phyloP scores from a whole-genome alignment of 2,888 invertebrate genomes.

The Labia minor region DNA sequence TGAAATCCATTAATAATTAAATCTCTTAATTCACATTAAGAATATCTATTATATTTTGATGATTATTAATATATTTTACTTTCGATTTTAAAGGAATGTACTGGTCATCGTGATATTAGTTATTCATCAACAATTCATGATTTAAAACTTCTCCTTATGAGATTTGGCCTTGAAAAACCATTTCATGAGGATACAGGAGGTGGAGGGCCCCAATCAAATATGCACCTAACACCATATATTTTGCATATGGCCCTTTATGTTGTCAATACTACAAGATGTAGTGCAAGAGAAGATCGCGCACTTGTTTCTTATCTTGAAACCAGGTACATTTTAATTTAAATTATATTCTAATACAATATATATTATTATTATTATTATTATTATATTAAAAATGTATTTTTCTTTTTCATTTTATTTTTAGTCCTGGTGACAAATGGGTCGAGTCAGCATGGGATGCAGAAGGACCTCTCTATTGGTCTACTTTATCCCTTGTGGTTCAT shows the following conservation, averaged over 20 bases:
- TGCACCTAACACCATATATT: slow-evolving; percentile 91
- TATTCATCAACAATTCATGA: slow-evolving; percentile 81
- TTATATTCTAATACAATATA: slow-evolving; percentile 14
- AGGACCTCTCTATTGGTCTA: slow-evolving; percentile 79
- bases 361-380: not conserved
- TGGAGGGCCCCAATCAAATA: slow-evolving; percentile 91
- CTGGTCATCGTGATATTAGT: slow-evolving; percentile 52
- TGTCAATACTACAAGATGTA: slow-evolving; percentile 63
- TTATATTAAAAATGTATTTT: too few relatives aligned
- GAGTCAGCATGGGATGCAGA: slow-evolving; percentile 84
- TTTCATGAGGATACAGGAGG: slow-evolving; percentile 98
- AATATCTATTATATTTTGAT: too few relatives aligned
- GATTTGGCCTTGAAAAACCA: slow-evolving; percentile 87
- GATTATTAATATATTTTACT: too few relatives aligned
- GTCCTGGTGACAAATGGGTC: slow-evolving; percentile 52
- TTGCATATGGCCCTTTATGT: slow-evolving; percentile 91
- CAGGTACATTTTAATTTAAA: not conserved
- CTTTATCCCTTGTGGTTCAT: slow-evolving; percentile 68
- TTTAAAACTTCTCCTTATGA: slow-evolving; percentile 72
- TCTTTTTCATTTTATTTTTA: slow-evolving; percentile 9
- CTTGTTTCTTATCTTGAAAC: slow-evolving; percentile 25
- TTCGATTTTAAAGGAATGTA: not conserved
- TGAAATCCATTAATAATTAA: too few relatives aligned
- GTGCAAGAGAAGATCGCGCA: not conserved
- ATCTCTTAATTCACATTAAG: too few relatives aligned